These are phyloP conservation scores for Scelioninae gen. 1 DNA, from an alignment of 2,888 invertebrate species.

Conservation along the genomic window DNA sequence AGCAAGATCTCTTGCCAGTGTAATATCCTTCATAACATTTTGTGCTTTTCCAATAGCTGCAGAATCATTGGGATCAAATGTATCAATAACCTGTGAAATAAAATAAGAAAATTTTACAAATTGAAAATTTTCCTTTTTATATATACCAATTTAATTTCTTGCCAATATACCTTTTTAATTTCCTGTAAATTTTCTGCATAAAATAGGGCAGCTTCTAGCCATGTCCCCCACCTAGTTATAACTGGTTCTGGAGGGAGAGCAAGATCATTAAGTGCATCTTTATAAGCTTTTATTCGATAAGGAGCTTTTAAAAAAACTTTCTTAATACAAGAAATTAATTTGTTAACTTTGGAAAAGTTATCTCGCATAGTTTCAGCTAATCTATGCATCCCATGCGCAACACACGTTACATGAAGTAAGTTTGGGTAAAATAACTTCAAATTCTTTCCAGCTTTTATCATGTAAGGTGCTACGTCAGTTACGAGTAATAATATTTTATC, in stretches of 20 bases:
- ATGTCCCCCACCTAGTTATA: slow-evolving; percentile 24
- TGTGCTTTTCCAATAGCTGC: slow-evolving; percentile 5
- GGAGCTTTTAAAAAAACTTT: slow-evolving; percentile 27
- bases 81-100: no score
- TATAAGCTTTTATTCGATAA: slow-evolving; percentile 3
- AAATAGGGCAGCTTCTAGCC: slow-evolving; percentile 6
- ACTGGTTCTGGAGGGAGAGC: slow-evolving; percentile 19
- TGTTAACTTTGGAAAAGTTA: neutral
- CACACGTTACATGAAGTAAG: slow-evolving; percentile 6
- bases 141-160: no score
- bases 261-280: neutral
- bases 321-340: slow-evolving; percentile 10
- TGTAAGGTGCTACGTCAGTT: slow-evolving; percentile 24
- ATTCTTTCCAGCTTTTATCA: slow-evolving; percentile 21
- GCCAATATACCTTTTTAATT: no score
- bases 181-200: no score
- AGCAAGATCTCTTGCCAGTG: neutral
- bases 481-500: slow-evolving; percentile 26
- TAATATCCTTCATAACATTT: neutral
- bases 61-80: no score
- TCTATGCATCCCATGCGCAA: slow-evolving; percentile 10
- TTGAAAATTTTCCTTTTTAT: no score
- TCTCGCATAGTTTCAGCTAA: slow-evolving; percentile 1
- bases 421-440: slow-evolving; percentile 21
- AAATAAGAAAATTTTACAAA: no score